Evolutionary conservation across 2,888 invertebrate genomes (phyloP).

Genomic region (Eustalomyia histrio): DNA sequence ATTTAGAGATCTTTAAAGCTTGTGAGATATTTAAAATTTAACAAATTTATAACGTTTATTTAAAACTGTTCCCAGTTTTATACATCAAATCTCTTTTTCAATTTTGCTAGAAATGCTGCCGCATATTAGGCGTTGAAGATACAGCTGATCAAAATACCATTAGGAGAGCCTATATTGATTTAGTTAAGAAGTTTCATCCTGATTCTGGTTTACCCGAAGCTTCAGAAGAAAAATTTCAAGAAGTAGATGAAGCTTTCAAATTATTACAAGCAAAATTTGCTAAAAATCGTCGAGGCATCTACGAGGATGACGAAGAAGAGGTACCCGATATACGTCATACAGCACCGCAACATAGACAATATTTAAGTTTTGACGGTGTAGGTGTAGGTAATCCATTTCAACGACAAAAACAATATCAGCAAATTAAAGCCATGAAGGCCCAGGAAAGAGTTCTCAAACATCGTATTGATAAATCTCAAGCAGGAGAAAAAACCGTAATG

Average conservation of each 20-base stretch:
- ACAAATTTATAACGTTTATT: too few species aligned
- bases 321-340: constrained; percentile 88
- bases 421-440: constrained; percentile 84
- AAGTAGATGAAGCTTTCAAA: constrained; percentile 88
- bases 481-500: constrained; percentile 84
- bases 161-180: constrained; percentile 85
- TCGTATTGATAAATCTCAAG: constrained; percentile 82
- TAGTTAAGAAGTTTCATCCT: constrained; percentile 92
- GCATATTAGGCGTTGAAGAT: constrained; percentile 83
- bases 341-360: constrained; percentile 90
- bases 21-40: too few species aligned
- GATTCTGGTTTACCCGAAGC: constrained; percentile 88
- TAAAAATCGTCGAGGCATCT: constrained; percentile 81
- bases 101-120: constrained; percentile 83
- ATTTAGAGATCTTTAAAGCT: too few species aligned
- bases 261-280: constrained; percentile 85
- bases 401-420: constrained; percentile 88
- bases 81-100: too few species aligned
- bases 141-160: constrained; percentile 87
- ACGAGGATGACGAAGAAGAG: constrained; percentile 80
- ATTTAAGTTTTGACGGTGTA: constrained; percentile 88
- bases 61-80: too few species aligned
- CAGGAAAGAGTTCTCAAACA: constrained; percentile 83
- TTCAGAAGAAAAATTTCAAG: constrained; percentile 86
- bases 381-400: constrained; percentile 89